phyloP scores from a whole-genome alignment of 2,797 vertebrate genomes.

The Nannoperca obscura region DNA sequence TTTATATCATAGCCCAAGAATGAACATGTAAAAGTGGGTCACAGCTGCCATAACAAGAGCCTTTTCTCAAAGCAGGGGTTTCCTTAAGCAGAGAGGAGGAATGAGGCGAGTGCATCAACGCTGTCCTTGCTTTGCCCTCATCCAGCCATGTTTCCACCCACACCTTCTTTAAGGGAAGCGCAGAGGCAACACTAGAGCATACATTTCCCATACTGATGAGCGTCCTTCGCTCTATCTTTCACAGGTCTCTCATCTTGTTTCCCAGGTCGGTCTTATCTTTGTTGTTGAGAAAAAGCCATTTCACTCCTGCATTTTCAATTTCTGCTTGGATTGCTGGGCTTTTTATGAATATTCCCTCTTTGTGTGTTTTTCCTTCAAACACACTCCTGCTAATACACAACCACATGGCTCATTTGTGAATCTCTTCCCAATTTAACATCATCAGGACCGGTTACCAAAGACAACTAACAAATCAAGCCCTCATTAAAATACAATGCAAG shows the following conservation, averaged over 20 bases:
- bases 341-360: conserved; percentile 27
- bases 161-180: conserved; percentile 21
- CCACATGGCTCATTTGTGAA: conserved; percentile 4
- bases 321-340: conserved; percentile 26
- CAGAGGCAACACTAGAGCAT: conserved; percentile 49
- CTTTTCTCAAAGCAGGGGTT: conserved; percentile 58
- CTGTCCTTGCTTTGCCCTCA: conserved; percentile 42
- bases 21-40: conserved; percentile 83
- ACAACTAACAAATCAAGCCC: conserved; percentile 7
- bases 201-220: conserved; percentile 57
- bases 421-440: background rate
- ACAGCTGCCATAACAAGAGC: conserved; percentile 81
- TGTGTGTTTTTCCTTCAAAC: conserved; percentile 20
- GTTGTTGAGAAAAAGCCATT: conserved; percentile 52
- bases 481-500: conserved; percentile 7
- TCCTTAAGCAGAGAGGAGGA: conserved; percentile 63
- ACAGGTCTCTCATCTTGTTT: conserved; percentile 49
- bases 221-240: conserved; percentile 45
- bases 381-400: conserved; percentile 12
- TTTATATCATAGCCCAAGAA: conserved; percentile 50
- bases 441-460: conserved; percentile 8
- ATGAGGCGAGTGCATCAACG: conserved; percentile 55
- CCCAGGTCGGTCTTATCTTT: conserved; percentile 54
- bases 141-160: conserved; percentile 2
- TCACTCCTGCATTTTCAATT: conserved; percentile 63